Evolutionary conservation across 2,888 invertebrate genomes (phyloP), one percentile per base, ranked within the genome.

Genomic region (Embidobia sp.): DNA sequence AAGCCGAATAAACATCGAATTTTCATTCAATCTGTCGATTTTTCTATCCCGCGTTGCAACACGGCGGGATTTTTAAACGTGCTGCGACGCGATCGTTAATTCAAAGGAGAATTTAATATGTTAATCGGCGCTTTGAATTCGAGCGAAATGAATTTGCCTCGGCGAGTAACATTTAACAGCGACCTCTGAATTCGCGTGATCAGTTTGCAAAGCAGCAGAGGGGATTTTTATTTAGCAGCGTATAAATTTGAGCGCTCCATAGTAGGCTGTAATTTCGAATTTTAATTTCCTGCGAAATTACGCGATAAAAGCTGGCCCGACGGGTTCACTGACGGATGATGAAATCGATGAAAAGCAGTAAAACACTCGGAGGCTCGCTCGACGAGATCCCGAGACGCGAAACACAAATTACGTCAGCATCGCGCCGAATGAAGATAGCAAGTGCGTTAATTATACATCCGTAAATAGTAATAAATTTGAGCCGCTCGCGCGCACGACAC

Each of bases 381-480:
- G 51, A 74, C 66, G 37, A n/a, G 73, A 66, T 63, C 35, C 18
- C 29, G 51, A n/a, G n/a, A 73, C 51, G 66, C 26, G 59, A 57
- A 59, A 37, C 53, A 48, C 64, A 55, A 67, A 73, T 67, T 73
- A 66, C 73, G 53, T 77, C 77, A 69, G 69, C 64, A 59, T 64
- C 46, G 27, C 29, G 29, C 69, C 59, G 64, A 74, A 77, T 73
- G 72, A 67, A 77, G 73, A 72, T 67, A 77, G 46, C 73, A 63
- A 64, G 69, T 42, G 63, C 57, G 49, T 67, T 74, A 69, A 73
- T 77, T 77, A 69, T 55, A 74, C 64, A 74, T 77, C 69, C 77
- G 73, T 67, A 73, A 73, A 74, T 70, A 74, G 73, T 74, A 44
- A 74, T 74, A 74, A 69, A 78, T 78, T 73, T 69, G 33, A 51